Evolutionary conservation across 2,888 invertebrate species (phyloP), one percentile per base, ranked within the genome.

Genomic region (Trichogramma evanescens): DNA sequence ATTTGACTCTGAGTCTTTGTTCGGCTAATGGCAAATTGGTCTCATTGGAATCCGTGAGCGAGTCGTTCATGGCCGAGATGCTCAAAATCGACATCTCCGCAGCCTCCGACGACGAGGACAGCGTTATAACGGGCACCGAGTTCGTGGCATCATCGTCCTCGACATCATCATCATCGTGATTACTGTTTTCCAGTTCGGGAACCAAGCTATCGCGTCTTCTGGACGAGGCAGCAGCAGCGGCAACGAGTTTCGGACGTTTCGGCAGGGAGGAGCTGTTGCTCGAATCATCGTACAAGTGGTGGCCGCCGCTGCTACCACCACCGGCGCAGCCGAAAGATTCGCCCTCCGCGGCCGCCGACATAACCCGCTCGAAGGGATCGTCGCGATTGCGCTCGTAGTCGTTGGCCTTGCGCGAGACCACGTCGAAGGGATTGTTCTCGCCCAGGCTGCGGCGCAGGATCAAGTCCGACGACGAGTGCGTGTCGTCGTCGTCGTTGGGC

Each of bases 381-480:
- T 71, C 69, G 6, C 69, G 70, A 45, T 73, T 75, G 5, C 68
- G 69, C 6, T 69, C 68, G 26, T 73, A 75, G 39, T 76, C 74
- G 4, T 68, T 69, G 6, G 70, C 72, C 56, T 76, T 70, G 39
- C 70, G 66, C 9, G 72, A 63, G 0, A 70, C 70, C 58, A 63
- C 65, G 58, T 77, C 77, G 58, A 77, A 77, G 0, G 77, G 77
- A 68, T 77, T 77, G 52, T 74, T 73, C 4, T 71, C 72, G 1
- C 70, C 63, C 13, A 68, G 69, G n/a, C 66, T 67, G n/a, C 69
- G 69, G 56, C 69, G 69, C 13, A 54, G 65, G 26, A 4, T 50
- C 54, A 8, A 7, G 6, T 6, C 46, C 54, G 48, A 26, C 26
- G 13, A 2, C 7, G 44, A 59, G 38, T n/a, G n/a, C n/a, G 4